A percentile compares a stretch with the other conserved stretches of the same genome.
These are phyloP conservation scores for Protophormia terraenovae DNA, from an alignment of 2,888 invertebrate species.

Conservation along the genomic window DNA sequence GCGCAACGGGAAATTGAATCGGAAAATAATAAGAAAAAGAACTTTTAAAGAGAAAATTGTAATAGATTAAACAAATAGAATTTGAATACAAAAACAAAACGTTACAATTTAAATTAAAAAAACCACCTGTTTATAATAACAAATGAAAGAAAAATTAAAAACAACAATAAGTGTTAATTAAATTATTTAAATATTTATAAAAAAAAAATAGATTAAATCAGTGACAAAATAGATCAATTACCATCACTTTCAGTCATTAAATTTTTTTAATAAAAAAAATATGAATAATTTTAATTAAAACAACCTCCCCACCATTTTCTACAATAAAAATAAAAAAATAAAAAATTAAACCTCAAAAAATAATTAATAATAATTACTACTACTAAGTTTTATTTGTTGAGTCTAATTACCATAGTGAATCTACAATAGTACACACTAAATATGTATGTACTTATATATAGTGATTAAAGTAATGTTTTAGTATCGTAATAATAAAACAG, in stretches of 20 bases:
- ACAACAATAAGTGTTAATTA: constrained; percentile 20
- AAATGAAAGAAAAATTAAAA: neutral
- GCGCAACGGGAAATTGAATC: constrained; percentile 12
- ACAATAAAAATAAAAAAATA: neutral
- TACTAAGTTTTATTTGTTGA: neutral
- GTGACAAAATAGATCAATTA: neutral
- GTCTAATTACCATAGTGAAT: neutral
- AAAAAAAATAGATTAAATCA: neutral
- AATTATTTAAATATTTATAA: neutral
- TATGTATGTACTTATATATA: no score
- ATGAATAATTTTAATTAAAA: neutral
- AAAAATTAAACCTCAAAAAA: neutral
- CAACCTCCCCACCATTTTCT: neutral
- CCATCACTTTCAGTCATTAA: neutral
- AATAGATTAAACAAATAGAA: constrained; percentile 22
- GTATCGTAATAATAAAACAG: constrained; percentile 4
- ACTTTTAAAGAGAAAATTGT: neutral
- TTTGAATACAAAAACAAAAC: neutral
- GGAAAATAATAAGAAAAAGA: neutral
- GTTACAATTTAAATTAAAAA: constrained; percentile 32
- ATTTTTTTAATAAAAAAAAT: neutral
- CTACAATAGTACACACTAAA: neutral
- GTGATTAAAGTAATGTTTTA: neutral
- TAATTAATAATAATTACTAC: neutral
- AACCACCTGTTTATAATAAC: constrained; percentile 40